Base-by-base conservation (phyloP, 2,888 invertebrate species). In the Frankliniella fusca region DNA sequence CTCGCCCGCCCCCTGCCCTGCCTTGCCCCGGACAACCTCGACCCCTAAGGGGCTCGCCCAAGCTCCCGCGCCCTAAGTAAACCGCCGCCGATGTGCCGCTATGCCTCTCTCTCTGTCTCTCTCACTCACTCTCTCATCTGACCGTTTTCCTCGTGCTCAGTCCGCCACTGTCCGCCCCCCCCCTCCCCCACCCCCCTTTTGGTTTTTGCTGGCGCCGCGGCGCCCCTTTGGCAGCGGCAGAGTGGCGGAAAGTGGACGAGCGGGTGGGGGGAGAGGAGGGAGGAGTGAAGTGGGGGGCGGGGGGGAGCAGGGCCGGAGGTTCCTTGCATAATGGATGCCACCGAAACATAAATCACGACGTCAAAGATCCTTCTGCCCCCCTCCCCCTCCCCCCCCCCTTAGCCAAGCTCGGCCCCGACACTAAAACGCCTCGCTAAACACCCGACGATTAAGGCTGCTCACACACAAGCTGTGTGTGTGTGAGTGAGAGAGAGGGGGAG, bases 181-280 rank as follows among this genome's bases (percentile, higher is more conserved):
- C n/a, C n/a, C 54, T 54, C 15, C 23, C 85, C 82, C 80, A 27
- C n/a, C 48, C 28, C 54, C 48, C 80, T n/a, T 9, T 3, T 49
- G 27, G 48, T 80, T 81, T 61, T 80, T 81, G 48, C 80, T 38
- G 48, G 20, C 50, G 82, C 80, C 54, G 38, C 38, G 50, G 50
- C 50, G 65, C 61, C n/a, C n/a, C 28, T 48, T 27, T 61, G 65
- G 54, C 79, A 28, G n/a, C 80, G 80, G 38, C 50, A 49, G 23
- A 81, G 49, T 20, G 27, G 5, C 38, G 7, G 50, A 38, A 38
- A 38, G 38, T 38, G 38, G 38, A 38, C 38, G 38, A 38, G 38
- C 2, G 38, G n/a, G n/a, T n/a, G n/a, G n/a, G n/a, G n/a, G n/a
- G n/a, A n/a, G 38, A 38, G 38, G 38, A 38, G 38, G 5, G 38